Evolutionary conservation across 2,888 invertebrate genomes (phyloP).

Genomic region (Drosophila mimica): DNA sequence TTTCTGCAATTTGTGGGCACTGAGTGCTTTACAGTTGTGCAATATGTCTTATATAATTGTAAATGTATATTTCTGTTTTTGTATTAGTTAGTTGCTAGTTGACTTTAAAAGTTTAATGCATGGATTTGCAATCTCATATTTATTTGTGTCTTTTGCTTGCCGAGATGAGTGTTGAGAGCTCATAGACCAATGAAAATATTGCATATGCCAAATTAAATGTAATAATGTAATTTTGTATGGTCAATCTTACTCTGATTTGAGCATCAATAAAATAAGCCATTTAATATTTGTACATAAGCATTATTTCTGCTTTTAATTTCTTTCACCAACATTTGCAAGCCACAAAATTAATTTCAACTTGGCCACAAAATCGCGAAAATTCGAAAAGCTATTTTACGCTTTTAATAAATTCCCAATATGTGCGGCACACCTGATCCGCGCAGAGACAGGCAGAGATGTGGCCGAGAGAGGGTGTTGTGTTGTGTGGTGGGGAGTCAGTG

Average conservation of each 20-base stretch:
- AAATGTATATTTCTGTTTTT: background rate
- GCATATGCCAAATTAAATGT: background rate
- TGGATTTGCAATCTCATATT: conserved; percentile 15
- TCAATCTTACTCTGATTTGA: background rate
- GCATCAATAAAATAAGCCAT: background rate
- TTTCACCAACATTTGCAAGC: conserved; percentile 37
- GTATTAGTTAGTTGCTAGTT: background rate
- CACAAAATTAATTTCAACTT: conserved; percentile 53
- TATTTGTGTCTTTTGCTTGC: background rate
- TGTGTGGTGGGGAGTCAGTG: background rate
- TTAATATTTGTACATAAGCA: background rate
- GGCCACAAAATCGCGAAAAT: conserved; percentile 45
- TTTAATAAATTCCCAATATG: conserved; percentile 71
- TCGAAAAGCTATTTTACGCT: conserved; percentile 51
- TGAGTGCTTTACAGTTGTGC: conserved; percentile 8
- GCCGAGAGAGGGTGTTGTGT: background rate
- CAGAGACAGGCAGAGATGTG: background rate
- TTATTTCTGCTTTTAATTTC: conserved; percentile 33
- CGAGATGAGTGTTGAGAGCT: conserved; percentile 2
- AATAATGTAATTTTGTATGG: conserved; percentile 23
- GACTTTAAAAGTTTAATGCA: conserved; percentile 9
- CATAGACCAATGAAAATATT: background rate
- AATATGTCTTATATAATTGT: conserved; percentile 16
- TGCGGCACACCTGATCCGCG: conserved; percentile 60
- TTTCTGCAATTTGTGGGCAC: conserved; percentile 37